phyloP scores from a whole-genome alignment of 1,140 invertebrate genomes.

The Scaptomyza graminum region DNA sequence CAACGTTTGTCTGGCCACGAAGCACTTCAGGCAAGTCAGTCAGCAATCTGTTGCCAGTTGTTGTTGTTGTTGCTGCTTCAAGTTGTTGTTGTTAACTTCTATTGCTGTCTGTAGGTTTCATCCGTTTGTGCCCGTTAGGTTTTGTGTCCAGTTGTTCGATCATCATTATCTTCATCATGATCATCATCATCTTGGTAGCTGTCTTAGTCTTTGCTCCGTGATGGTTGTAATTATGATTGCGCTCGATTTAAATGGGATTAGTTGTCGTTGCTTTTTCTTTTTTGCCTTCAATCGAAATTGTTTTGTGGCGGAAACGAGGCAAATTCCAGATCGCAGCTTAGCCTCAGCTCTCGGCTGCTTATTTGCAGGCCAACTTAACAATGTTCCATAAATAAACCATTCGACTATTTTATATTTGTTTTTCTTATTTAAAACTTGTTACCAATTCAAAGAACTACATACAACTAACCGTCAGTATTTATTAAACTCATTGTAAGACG shows the following conservation, averaged over 20 bases:
- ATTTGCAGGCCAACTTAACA: slow-evolving; percentile 39
- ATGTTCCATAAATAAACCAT: not conserved
- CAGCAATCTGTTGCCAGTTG: slow-evolving; percentile 36
- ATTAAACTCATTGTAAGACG: not conserved
- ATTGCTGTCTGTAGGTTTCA: slow-evolving; percentile 31
- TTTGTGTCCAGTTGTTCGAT: slow-evolving; percentile 18
- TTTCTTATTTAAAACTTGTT: not conserved
- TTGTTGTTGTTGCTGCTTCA: slow-evolving; percentile 35
- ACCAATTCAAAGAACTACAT: not conserved
- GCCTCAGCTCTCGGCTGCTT: slow-evolving; percentile 45
- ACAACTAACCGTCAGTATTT: not conserved
- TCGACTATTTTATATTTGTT: no score
- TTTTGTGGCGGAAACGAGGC: slow-evolving; percentile 62
- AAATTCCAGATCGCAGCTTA: slow-evolving; percentile 29
- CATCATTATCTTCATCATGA: slow-evolving; percentile 4
- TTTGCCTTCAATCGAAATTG: slow-evolving; percentile 68
- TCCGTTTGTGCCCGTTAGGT: slow-evolving; percentile 43
- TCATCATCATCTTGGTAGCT: not conserved
- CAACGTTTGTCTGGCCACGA: slow-evolving; percentile 79
- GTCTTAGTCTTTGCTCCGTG: slow-evolving; percentile 24
- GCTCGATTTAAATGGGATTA: slow-evolving; percentile 77
- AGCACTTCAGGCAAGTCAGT: slow-evolving; percentile 64
- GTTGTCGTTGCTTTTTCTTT: slow-evolving; percentile 61
- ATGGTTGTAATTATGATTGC: slow-evolving; percentile 80
- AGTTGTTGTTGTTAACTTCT: slow-evolving; percentile 36